Conservation (phyloP, 2,797 vertebrate genomes). For the Crenuchus spilurus region DNA sequence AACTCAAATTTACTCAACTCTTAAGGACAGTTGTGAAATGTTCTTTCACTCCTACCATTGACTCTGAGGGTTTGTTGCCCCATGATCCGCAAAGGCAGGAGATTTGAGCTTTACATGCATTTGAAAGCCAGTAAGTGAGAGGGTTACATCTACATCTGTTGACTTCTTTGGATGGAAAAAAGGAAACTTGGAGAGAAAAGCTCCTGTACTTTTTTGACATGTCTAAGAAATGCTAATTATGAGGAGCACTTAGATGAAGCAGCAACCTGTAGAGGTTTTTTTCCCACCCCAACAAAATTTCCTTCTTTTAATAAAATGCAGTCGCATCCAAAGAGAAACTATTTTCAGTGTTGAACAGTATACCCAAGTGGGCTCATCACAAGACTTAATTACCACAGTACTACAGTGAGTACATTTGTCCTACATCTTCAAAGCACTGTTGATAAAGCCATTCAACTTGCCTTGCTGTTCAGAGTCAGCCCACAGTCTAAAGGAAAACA, state of each 20-base stretch:
- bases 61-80: neutral
- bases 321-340: neutral
- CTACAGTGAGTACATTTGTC: slow-evolving; percentile 6
- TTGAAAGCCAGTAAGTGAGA: neutral
- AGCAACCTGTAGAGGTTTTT: neutral
- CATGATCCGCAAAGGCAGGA: neutral
- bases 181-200: neutral
- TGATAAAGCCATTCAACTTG: neutral
- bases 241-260: neutral
- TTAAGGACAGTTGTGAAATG: neutral
- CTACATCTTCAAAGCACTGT: slow-evolving; percentile 1
- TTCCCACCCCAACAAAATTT: no score
- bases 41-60: neutral
- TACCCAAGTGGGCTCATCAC: slow-evolving; percentile 10
- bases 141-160: neutral
- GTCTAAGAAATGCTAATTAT: neutral
- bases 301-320: neutral
- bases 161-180: neutral
- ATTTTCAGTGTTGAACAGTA: neutral
- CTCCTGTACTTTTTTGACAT: neutral
- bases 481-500: neutral
- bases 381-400: slow-evolving; percentile 3
- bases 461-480: slow-evolving; percentile 5
- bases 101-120: neutral
- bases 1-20: neutral